Conservation (phyloP, 2,113 vertebrate species). For the Catagonus wagneri region DNA sequence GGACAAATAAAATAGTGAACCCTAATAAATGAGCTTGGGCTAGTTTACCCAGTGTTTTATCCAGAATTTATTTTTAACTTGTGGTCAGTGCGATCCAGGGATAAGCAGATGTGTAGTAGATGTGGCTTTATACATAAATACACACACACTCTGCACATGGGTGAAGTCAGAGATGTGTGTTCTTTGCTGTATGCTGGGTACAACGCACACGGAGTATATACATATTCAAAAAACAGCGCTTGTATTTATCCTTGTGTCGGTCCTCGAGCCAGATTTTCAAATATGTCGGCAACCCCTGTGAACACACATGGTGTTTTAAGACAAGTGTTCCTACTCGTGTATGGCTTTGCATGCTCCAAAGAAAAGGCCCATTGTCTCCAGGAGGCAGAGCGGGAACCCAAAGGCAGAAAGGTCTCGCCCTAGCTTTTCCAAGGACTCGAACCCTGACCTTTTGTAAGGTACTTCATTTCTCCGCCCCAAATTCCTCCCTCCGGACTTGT, state of each 20-base stretch:
- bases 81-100: neutral
- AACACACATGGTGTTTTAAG: neutral
- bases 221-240: neutral
- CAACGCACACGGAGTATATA: neutral
- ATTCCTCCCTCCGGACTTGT: neutral
- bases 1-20: neutral
- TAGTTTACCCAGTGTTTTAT: neutral
- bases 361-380: conserved; percentile 67
- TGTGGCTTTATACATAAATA: neutral
- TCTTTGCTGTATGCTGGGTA: neutral
- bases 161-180: neutral
- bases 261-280: neutral
- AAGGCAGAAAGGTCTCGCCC: conserved; percentile 12
- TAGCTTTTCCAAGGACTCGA: conserved; percentile 56
- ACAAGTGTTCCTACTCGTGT: neutral
- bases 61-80: neutral
- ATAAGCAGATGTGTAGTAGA: neutral
- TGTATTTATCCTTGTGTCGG: neutral
- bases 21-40: neutral
- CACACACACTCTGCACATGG: rapidly evolving
- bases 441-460: conserved; percentile 57
- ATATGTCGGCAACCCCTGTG: neutral
- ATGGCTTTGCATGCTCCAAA: neutral
- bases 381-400: neutral
- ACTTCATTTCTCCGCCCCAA: conserved; percentile 25